Evolutionary conservation across 2,113 vertebrate species (phyloP), one percentile per base, ranked within the genome.

Genomic region (Pterocles burchelli): DNA sequence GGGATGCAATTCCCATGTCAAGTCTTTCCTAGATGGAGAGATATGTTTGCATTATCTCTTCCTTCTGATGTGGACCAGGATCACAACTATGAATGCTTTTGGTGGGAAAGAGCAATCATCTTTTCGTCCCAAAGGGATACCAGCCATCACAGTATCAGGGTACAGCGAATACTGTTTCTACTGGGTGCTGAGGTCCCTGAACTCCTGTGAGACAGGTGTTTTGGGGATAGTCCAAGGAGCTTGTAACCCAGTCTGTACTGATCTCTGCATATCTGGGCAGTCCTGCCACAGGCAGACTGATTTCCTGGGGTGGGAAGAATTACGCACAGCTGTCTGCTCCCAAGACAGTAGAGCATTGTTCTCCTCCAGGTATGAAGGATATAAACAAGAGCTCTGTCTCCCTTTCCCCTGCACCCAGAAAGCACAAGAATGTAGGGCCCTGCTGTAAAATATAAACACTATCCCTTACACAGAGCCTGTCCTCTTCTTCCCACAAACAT

Each of bases 291-390:
- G 29, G 48, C 15, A 95, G 7, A 11, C 28, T 3, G 0, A 21
- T 57, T 34, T 82, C 17, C 81, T 81, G 48, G 17, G 5, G 7
- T 48, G 66, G 7, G 33, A 75, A 52, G 7, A 74, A 43, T 57
- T n/a, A 34, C 89, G 48, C 43, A 89, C 33, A 65, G 41, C 41
- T 13, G 13, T 13, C 61, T 91, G 61, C 33, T 78, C 34, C 52
- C 65, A 36, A 71, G 45, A 94, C 85, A 96, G 74, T 61, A 90
- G 70, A 61, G 61, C 82, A 91, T 61, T 94, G 88, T 90, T 93
- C 85, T 93, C 63, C 36, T 86, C 51, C 57, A 66, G 33, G 26
- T 55, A 71, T 0, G 10, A 81, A 93, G 61, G 29, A 84, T 26
- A 55, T 46, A 78, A 67, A 46, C 25, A 85, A 93, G 67, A 65